Percentiles rank a stretch among this genome's conserved stretches.
Conservation (phyloP, 2,113 vertebrate genomes). For the Paradoxurus hermaphroditus region DNA sequence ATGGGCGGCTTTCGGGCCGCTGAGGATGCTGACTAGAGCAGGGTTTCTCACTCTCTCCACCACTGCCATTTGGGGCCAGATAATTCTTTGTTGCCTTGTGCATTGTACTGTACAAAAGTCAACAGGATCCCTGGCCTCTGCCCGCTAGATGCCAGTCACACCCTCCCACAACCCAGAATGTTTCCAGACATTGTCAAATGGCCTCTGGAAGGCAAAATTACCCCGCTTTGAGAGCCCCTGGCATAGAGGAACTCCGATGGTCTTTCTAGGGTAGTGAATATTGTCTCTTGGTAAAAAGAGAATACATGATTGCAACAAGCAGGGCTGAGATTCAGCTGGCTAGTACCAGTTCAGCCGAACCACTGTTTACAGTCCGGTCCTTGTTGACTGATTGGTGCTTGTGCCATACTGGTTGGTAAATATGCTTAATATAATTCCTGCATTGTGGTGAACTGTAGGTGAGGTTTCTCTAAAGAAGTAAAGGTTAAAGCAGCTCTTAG, state of each 20-base stretch:
- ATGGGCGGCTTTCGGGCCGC: not conserved
- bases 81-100: not conserved
- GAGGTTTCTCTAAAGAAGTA: not conserved
- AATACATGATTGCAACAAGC: not conserved
- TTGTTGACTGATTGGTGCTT: not conserved
- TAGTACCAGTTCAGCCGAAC: not conserved
- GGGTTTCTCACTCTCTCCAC: not conserved
- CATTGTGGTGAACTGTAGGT: not conserved
- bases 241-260: not conserved
- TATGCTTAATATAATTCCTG: not conserved
- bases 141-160: not conserved
- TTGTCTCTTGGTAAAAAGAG: not conserved
- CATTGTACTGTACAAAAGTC: not conserved
- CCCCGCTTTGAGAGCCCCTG: not conserved
- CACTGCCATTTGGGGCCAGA: not conserved
- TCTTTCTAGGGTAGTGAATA: not conserved
- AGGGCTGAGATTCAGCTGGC: not conserved
- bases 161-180: not conserved
- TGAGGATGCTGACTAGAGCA: not conserved
- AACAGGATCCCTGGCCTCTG: not conserved
- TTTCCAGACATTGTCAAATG: not conserved
- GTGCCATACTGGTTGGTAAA: not conserved
- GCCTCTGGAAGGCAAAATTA: not conserved
- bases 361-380: not conserved
- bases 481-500: not conserved